phyloP scores from a whole-genome alignment of 1,140 invertebrate genomes.

The Mactra quadrangularis region DNA sequence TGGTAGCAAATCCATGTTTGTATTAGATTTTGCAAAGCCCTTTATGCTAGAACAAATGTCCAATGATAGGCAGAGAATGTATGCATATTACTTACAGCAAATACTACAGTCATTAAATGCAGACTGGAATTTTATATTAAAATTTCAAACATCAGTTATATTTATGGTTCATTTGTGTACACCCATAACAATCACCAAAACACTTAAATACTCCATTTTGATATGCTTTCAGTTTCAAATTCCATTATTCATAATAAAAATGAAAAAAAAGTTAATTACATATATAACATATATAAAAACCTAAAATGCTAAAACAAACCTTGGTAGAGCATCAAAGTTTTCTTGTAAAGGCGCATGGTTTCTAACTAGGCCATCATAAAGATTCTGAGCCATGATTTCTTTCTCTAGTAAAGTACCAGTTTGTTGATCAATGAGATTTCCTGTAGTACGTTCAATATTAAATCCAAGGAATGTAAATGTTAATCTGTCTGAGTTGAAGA shows the following conservation, averaged over 20 bases:
- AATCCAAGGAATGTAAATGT: too few relatives aligned
- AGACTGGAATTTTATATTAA: neutral
- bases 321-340: constrained; percentile 77
- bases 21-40: too few relatives aligned
- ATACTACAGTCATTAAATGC: neutral
- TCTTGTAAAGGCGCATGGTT: constrained; percentile 76
- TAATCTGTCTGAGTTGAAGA: too few relatives aligned
- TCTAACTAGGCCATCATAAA: constrained; percentile 67
- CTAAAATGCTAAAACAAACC: neutral
- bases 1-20: too few relatives aligned
- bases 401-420: too few relatives aligned
- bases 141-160: neutral
- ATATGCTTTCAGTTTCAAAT: neutral
- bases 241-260: neutral
- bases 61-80: too few relatives aligned
- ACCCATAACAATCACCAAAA: too few relatives aligned
- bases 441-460: too few relatives aligned
- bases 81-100: too few relatives aligned
- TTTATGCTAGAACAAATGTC: too few relatives aligned
- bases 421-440: too few relatives aligned
- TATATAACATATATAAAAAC: neutral
- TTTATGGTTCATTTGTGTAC: neutral
- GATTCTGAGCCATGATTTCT: too few relatives aligned
- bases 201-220: neutral
- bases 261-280: constrained; percentile 32